Conservation (phyloP, 1,140 invertebrate genomes). For the Meloidogyne exigua region DNA sequence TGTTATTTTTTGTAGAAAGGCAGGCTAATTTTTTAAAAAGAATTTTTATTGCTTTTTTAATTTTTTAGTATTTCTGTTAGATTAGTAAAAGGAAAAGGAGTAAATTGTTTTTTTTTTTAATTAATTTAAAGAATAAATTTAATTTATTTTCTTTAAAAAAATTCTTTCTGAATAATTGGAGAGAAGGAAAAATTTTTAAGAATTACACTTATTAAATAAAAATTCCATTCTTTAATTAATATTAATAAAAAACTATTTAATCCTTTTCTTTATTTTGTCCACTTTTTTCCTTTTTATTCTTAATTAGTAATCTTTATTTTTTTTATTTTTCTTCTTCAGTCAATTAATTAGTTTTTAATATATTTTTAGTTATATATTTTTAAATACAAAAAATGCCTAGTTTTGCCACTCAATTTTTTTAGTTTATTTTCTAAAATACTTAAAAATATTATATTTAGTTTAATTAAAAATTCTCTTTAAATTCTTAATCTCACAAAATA, state of each 20-base stretch:
- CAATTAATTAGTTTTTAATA: background rate
- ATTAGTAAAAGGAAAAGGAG: no score
- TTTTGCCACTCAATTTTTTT: background rate
- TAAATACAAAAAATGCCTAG: background rate
- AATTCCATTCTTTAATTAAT: no score
- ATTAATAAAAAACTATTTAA: no score
- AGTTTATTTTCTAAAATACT: background rate
- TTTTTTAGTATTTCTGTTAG: no score
- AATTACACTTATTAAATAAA: no score
- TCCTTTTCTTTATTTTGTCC: no score
- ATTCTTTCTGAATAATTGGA: no score
- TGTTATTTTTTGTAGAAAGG: background rate
- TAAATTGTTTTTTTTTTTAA: no score
- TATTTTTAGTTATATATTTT: background rate
- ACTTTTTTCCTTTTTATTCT: no score
- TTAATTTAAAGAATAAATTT: no score
- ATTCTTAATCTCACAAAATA: background rate
- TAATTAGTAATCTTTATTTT: background rate
- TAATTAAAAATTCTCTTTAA: background rate
- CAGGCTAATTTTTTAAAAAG: background rate
- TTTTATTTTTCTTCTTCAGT: slow-evolving; percentile 1
- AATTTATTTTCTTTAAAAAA: no score
- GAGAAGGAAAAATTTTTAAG: no score
- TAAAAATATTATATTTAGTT: background rate
- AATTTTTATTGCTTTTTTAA: background rate